These are phyloP conservation scores for Smittia sp. DNA, from an alignment of 2,888 invertebrate species.

Conservation along the genomic window DNA sequence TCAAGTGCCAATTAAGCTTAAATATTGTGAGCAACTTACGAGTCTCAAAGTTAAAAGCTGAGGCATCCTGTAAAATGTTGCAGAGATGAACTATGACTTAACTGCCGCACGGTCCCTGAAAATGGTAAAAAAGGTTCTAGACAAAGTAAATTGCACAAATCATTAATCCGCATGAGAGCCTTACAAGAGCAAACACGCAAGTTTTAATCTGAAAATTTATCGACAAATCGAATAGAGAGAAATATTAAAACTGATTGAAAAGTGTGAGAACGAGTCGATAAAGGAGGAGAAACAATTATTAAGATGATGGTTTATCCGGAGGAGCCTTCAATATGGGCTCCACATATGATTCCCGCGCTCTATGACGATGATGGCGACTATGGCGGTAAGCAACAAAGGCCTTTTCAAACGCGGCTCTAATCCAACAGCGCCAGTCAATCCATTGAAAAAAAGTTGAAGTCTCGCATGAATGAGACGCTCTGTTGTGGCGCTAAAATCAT, in stretches of 20 bases:
- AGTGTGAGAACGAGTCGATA: background rate
- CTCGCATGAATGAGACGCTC: background rate
- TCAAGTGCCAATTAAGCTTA: no score
- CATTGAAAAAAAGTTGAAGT: background rate
- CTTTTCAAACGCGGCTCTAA: background rate
- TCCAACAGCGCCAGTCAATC: background rate
- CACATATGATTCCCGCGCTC: conserved; percentile 50
- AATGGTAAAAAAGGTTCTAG: background rate
- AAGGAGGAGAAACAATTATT: background rate
- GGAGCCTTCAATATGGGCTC: conserved; percentile 53
- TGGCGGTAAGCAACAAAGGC: conserved; percentile 48
- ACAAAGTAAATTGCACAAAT: conserved; percentile 15
- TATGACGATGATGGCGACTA: conserved; percentile 53
- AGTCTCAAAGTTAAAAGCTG: background rate
- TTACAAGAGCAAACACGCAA: background rate
- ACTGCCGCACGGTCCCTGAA: background rate
- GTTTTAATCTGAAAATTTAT: background rate
- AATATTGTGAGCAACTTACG: no score
- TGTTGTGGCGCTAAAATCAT: conserved; percentile 19
- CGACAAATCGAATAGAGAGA: background rate
- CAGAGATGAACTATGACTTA: background rate
- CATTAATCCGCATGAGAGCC: background rate
- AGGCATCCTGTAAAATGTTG: background rate
- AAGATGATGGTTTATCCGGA: conserved; percentile 53
- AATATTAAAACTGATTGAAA: background rate